Conservation (phyloP, 2,888 invertebrate genomes). For the Portevinia maculata region DNA sequence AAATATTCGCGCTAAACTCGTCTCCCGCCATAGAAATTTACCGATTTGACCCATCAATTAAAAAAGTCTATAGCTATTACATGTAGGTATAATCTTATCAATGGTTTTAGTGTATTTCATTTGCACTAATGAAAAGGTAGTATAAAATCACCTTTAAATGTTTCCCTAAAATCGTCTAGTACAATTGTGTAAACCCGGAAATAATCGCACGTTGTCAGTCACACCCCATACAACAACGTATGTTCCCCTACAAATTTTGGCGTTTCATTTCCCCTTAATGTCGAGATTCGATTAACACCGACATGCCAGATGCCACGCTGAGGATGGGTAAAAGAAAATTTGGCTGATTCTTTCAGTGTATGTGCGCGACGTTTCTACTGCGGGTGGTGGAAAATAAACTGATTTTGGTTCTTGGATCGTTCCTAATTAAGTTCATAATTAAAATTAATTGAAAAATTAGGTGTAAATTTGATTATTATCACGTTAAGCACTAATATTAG, state of each 20-base stretch:
- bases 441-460: conserved; percentile 83
- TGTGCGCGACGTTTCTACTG: conserved; percentile 71
- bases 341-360: conserved; percentile 45
- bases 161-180: no score
- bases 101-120: no score
- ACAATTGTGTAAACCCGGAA: conserved; percentile 34
- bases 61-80: no score
- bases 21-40: no score
- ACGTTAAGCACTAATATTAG: conserved; percentile 64
- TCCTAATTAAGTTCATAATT: conserved; percentile 83
- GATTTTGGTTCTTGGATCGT: conserved; percentile 78
- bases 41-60: no score
- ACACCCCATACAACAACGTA: conserved; percentile 68
- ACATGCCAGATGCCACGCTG: conserved; percentile 7
- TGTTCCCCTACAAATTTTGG: conserved; percentile 47
- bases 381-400: conserved; percentile 75
- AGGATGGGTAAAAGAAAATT: conserved; percentile 54
- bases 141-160: no score
- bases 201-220: conserved; percentile 57
- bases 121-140: no score
- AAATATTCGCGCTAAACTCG: no score
- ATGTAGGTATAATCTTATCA: no score
- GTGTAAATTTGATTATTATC: conserved; percentile 73
- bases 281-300: conserved; percentile 21
- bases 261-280: conserved; percentile 51